These are phyloP conservation scores for Sebastes aleutianus DNA, from an alignment of 2,797 vertebrate genomes.

Conservation along the genomic window DNA sequence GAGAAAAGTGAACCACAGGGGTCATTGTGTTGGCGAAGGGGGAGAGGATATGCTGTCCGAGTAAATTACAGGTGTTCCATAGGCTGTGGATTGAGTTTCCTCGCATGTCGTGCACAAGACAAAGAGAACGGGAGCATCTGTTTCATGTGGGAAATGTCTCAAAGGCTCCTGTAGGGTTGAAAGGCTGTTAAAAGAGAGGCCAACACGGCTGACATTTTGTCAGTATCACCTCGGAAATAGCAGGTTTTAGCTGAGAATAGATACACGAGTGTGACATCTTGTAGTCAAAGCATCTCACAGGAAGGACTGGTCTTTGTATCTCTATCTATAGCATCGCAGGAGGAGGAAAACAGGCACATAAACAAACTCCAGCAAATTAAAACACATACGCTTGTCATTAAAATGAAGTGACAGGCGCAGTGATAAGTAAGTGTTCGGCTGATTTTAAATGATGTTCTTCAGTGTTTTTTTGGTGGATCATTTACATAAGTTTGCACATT, in stretches of 20 bases:
- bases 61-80: constrained; percentile 14
- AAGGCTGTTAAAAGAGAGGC: constrained; percentile 25
- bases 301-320: background rate
- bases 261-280: constrained; percentile 6
- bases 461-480: background rate
- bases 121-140: constrained; percentile 12
- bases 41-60: constrained; percentile 7
- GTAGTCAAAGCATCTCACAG: background rate
- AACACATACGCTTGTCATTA: background rate
- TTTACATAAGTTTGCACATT: background rate
- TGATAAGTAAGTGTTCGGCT: background rate
- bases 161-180: background rate
- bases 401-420: background rate
- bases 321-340: constrained; percentile 9
- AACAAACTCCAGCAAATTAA: background rate
- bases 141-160: constrained; percentile 7
- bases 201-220: constrained; percentile 9
- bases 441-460: background rate
- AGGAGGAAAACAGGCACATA: constrained; percentile 2
- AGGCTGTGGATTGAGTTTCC: constrained; percentile 4
- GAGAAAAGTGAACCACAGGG: constrained; percentile 8
- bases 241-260: constrained; percentile 27
- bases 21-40: constrained; percentile 12
- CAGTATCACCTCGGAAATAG: background rate
- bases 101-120: constrained; percentile 1